phyloP scores from a whole-genome alignment of 2,797 vertebrate species.

The Rhyacichthys aspro region DNA sequence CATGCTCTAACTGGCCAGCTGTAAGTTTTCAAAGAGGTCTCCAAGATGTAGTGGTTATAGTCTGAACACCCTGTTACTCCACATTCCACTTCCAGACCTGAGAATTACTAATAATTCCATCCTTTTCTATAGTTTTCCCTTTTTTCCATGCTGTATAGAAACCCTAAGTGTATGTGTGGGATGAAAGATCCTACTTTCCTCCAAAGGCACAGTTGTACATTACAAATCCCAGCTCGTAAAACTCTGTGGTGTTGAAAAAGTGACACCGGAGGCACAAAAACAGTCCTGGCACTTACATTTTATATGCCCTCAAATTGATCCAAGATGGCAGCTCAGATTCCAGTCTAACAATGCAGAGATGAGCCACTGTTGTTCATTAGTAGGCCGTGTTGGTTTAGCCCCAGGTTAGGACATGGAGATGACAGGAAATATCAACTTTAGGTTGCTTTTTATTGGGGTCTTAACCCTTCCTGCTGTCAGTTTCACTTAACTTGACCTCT shows the following conservation, averaged over 20 bases:
- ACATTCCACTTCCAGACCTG: no score
- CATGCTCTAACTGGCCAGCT: no score
- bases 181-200: constrained; percentile 37
- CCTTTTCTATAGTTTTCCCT: no score
- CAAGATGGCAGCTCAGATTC: constrained; percentile 65
- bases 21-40: no score
- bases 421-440: constrained; percentile 72
- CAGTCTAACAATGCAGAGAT: constrained; percentile 65
- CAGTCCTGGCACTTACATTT: constrained; percentile 53
- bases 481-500: constrained; percentile 72
- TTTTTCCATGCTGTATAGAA: no score
- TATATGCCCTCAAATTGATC: constrained; percentile 75
- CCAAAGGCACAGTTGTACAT: constrained; percentile 27
- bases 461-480: constrained; percentile 56
- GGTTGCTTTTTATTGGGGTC: constrained; percentile 65
- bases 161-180: constrained; percentile 24
- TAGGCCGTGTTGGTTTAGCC: constrained; percentile 71
- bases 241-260: constrained; percentile 59
- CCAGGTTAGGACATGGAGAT: constrained; percentile 62
- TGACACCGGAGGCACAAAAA: constrained; percentile 59
- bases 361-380: constrained; percentile 72
- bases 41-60: no score
- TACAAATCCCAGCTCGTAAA: constrained; percentile 67
- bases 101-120: no score
- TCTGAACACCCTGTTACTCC: no score